These are phyloP conservation scores for Struthio camelus DNA, from an alignment of 2,113 vertebrate genomes.

Conservation along the genomic window DNA sequence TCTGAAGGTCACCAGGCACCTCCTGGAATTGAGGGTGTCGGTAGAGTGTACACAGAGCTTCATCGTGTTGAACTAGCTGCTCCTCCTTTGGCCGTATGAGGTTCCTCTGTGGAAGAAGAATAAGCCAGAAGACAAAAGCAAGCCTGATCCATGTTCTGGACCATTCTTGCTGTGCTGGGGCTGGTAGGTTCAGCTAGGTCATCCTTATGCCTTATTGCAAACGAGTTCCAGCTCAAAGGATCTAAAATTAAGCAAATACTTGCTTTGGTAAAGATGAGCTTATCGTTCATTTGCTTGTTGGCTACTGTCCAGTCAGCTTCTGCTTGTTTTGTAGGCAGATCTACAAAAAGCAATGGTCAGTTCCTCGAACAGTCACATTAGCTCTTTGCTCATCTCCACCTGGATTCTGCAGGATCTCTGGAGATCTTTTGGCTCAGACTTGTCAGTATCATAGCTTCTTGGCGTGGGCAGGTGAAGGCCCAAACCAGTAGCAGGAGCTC, in stretches of 20 bases:
- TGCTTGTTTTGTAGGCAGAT: background rate
- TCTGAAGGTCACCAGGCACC: background rate
- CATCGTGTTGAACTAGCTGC: background rate
- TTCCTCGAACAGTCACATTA: background rate
- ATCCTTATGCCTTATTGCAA: background rate
- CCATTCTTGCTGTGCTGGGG: background rate
- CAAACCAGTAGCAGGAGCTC: background rate
- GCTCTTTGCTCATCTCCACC: background rate
- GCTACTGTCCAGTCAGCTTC: background rate
- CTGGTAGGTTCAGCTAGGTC: background rate
- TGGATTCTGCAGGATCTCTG: background rate
- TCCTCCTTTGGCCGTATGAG: background rate
- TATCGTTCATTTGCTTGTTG: accelerated
- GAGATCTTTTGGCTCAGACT: background rate
- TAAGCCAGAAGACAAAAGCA: background rate
- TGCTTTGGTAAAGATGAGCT: background rate
- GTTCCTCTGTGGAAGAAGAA: background rate
- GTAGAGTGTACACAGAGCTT: background rate
- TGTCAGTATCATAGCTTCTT: background rate
- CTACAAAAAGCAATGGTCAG: background rate
- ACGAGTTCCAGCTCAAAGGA: background rate
- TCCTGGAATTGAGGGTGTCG: background rate
- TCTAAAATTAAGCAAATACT: background rate
- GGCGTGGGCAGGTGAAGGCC: background rate
- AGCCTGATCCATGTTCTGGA: background rate